Evolutionary conservation across 2,888 invertebrate species (phyloP).

Genomic region (Pachycephus smyrnensis): DNA sequence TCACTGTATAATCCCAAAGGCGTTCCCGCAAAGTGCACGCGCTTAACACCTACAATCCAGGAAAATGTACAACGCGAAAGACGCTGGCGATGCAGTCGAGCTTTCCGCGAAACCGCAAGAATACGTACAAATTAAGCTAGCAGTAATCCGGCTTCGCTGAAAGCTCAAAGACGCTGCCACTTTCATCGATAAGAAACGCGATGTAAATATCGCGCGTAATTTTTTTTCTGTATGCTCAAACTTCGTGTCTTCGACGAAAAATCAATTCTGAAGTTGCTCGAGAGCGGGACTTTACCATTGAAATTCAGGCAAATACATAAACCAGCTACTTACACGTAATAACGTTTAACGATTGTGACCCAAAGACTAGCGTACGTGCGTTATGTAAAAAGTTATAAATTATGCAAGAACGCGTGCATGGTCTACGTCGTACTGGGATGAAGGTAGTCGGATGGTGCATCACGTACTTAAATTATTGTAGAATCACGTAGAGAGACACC

Average conservation of each 20-base stretch:
- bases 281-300: background rate
- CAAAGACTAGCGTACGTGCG: background rate
- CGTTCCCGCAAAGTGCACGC: background rate
- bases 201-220: background rate
- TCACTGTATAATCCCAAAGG: no score
- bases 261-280: background rate
- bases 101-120: background rate
- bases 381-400: background rate
- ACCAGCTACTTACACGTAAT: background rate
- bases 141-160: background rate
- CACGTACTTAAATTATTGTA: conserved; percentile 7
- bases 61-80: background rate
- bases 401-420: background rate
- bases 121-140: background rate
- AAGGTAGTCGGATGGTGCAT: conserved; percentile 16
- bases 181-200: background rate
- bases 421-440: background rate
- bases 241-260: background rate
- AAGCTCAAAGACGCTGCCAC: background rate
- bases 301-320: background rate
- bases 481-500: conserved; percentile 10
- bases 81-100: background rate
- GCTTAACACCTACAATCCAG: background rate
- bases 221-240: background rate
- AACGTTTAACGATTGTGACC: background rate